Evolutionary conservation across 2,797 vertebrate species (phyloP), one percentile per base, ranked within the genome.

Genomic region (Falco rusticolus): DNA sequence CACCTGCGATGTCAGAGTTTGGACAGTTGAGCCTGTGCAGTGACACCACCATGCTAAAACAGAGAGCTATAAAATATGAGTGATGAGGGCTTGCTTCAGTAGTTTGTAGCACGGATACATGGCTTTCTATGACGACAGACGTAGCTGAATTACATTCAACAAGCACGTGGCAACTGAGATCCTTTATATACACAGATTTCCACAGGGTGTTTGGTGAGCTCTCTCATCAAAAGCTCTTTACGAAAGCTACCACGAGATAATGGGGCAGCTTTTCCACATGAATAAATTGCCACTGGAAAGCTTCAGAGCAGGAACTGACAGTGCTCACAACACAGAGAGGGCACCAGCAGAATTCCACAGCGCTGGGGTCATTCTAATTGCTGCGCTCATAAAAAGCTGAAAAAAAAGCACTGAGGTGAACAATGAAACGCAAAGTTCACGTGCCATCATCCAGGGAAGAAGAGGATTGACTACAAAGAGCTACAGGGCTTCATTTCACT

Each of bases 391-490:
- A 21, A 33, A 4, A 18, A 76, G 8, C 45, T 50, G n/a, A 29
- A 50, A 26, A 76, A 39, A 39, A 39, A 39, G 39, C 39, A 39
- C 11, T 39, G 31, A 71, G 50, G 15, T 5, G 28, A 77, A 34
- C 25, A 45, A 33, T 10, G 28, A 56, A 24, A 57, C 0, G 0
- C 9, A 6, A 47, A 9, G 21, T 7, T 91, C 66, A 24, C 0
- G 2, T 9, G 20, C 28, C 15, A 14, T 28, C 72, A 65, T 8
- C 59, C 59, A 69, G 47, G 29, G 47, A 65, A 72, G 57, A 80
- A 3, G 45, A 75, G 7, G 26, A 28, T 1, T 19, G 47, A 34
- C 75, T 53, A 21, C 10, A 16, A 56, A 78, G 61, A 71, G 47
- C 75, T 72, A 12, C 37, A 54, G 71, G 71, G 53, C 13, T 48